Evolutionary conservation across 2,888 invertebrate species (phyloP), one percentile per base, ranked within the genome.

Genomic region (Papilio protenor): DNA sequence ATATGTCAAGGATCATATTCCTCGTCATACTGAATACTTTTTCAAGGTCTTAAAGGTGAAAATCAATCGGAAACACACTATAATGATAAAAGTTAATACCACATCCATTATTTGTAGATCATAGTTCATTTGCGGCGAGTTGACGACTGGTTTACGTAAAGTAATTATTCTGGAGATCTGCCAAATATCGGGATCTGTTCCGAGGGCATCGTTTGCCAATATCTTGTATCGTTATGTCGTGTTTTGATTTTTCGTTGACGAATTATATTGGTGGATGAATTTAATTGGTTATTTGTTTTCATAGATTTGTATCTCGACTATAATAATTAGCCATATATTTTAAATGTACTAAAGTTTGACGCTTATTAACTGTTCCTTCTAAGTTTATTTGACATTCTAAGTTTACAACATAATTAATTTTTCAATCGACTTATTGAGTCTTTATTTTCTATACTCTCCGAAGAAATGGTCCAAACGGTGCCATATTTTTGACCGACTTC

Each of bases 161-260:
- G 92, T 93, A 92, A 93, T 93, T 92, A 93, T 92, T 91, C 92
- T 93, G 93, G 92, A 90, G 84, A 85, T 82, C 84, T 83, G 92
- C 93, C 93, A 93, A 92, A 92, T 91, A 91, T 91, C 89, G 86
- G 86, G 85, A 86, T 86, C 87, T 86, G 80, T 80, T 80, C 80
- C 40, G 87, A 88, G 40, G 88, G 88, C 88, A 88, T 86, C 85
- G 89, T 89, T 91, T 91, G 91, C 91, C 91, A 89, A 84, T 83
- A 81, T 82, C 83, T 83, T 79, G 78, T 82, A 84, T 84, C 82
- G 82, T 82, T 82, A 78, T 72, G 6, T 18, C 33, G 69, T 23
- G 40, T 57, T 47, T 69, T 16, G 69, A 40, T 57, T 33, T 73
- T 55, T 55, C 12, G 14, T n/a, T 21, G 55, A 55, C 55, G 55